Conservation (phyloP, 2,797 vertebrate genomes). For the Coccyzus lansbergi region DNA sequence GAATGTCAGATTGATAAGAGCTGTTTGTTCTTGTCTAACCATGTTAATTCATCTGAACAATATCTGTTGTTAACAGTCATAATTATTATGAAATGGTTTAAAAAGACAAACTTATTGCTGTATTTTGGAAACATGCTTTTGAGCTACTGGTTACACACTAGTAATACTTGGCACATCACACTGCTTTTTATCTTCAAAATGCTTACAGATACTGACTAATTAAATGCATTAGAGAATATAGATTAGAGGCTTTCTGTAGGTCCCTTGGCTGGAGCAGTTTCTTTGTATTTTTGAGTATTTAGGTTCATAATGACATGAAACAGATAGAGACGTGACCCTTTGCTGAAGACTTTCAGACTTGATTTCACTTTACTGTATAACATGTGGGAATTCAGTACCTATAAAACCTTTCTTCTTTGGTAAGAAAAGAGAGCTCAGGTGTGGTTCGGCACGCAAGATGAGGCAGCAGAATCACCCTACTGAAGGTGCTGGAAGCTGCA, state of each 20-base stretch:
- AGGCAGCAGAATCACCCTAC: not conserved
- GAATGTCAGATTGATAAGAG: constrained; percentile 78
- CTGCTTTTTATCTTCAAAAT: not conserved
- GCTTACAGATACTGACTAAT: not conserved
- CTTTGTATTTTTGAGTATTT: not conserved
- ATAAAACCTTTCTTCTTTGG: not conserved
- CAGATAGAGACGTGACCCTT: not conserved
- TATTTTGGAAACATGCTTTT: constrained; percentile 35
- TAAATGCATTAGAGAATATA: not conserved
- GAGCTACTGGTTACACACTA: constrained; percentile 5
- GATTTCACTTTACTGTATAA: not conserved
- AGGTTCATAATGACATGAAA: not conserved
- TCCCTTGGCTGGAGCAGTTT: not conserved
- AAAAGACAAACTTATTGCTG: constrained; percentile 66
- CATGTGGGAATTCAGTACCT: not conserved
- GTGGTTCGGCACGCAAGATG: not conserved
- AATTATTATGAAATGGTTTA: constrained; percentile 72
- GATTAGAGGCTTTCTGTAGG: not conserved
- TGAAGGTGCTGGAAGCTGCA: not conserved
- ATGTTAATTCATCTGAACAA: constrained; percentile 60
- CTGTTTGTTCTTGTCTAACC: constrained; percentile 61
- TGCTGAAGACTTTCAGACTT: not conserved
- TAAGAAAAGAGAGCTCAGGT: not conserved
- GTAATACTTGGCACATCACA: not conserved
- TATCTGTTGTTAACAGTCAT: constrained; percentile 64